Evolutionary conservation across 2,888 invertebrate species (phyloP).

Genomic region (Tenodera sinensis): DNA sequence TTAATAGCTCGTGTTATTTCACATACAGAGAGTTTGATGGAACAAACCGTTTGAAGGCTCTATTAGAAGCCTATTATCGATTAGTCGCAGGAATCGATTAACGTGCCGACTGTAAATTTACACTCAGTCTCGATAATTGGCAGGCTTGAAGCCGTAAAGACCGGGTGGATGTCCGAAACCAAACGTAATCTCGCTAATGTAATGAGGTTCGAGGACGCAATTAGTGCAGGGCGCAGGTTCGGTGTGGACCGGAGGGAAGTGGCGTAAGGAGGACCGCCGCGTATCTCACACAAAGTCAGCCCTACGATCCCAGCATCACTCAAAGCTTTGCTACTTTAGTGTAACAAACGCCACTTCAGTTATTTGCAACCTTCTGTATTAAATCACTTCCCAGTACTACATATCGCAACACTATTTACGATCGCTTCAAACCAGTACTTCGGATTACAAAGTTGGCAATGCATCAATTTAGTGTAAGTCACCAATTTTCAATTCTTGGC

Average conservation of each 20-base stretch:
- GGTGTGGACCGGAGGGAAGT: background rate
- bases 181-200: slow-evolving; percentile 10
- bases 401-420: too few relatives aligned
- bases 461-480: too few relatives aligned
- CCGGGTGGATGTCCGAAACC: background rate
- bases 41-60: background rate
- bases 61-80: background rate
- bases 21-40: background rate
- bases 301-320: too few relatives aligned
- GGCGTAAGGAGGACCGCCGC: background rate
- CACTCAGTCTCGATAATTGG: slow-evolving; percentile 5
- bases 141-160: background rate
- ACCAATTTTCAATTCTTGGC: too few relatives aligned
- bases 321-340: too few relatives aligned
- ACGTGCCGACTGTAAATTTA: slow-evolving; percentile 17
- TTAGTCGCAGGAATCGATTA: slow-evolving; percentile 13
- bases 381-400: too few relatives aligned
- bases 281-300: background rate
- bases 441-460: too few relatives aligned
- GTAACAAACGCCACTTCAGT: too few relatives aligned
- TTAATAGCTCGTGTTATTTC: background rate
- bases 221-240: background rate
- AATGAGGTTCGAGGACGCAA: slow-evolving; percentile 1
- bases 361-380: too few relatives aligned
- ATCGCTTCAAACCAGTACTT: too few relatives aligned